These are phyloP conservation scores for Mastomys coucha DNA, from an alignment of 2,113 vertebrate genomes.

Conservation along the genomic window DNA sequence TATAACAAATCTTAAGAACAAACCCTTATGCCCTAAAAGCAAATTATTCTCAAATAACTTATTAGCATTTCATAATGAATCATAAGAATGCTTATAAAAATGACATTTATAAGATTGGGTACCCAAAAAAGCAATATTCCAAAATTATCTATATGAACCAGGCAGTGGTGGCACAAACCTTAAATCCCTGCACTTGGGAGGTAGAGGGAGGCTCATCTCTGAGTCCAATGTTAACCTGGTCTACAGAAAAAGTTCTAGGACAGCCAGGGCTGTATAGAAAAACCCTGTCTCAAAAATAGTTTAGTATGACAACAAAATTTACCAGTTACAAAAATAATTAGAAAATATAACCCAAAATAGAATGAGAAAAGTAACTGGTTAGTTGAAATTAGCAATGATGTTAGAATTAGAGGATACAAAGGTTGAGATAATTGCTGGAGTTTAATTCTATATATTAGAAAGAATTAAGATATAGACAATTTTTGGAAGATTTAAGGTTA, in stretches of 20 bases:
- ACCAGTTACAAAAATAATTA: background rate
- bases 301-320: background rate
- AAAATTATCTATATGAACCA: background rate
- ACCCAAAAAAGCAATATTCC: background rate
- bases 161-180: background rate
- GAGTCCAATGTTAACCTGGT: background rate
- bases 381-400: background rate
- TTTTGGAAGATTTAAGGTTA: background rate
- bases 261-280: background rate
- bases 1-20: background rate
- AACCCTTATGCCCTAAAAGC: background rate
- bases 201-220: background rate
- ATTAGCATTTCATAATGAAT: background rate
- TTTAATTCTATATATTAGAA: background rate
- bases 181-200: background rate
- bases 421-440: background rate
- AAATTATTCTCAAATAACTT: background rate
- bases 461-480: background rate
- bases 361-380: background rate
- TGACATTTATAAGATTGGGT: background rate
- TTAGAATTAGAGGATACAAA: background rate
- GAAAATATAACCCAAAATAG: background rate
- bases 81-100: background rate
- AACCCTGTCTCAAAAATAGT: background rate
- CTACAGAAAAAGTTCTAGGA: background rate